A percentile compares a stretch with the other conserved stretches of the same genome.
phyloP scores from a whole-genome alignment of 2,888 invertebrate genomes.

The Drepanosiphum platanoidis region DNA sequence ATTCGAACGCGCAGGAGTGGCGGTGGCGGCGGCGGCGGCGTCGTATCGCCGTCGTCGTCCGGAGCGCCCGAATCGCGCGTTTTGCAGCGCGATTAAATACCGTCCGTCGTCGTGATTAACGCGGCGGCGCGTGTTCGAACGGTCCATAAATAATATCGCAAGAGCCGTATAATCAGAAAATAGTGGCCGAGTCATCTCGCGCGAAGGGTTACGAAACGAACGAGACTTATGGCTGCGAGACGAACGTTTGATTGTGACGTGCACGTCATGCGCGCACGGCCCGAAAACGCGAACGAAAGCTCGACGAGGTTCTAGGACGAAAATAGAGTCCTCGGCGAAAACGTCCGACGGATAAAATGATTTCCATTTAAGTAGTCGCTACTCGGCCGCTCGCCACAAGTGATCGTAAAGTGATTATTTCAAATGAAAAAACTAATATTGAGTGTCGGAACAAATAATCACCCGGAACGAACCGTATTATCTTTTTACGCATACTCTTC shows the following conservation, averaged over 20 bases:
- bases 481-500: too few species aligned
- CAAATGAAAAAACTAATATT: too few species aligned
- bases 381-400: too few species aligned
- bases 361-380: too few species aligned
- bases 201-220: slow-evolving; percentile 44
- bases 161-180: slow-evolving; percentile 28
- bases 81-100: not conserved
- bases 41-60: not conserved
- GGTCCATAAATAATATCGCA: not conserved
- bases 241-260: not conserved
- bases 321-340: too few species aligned
- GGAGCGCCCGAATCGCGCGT: slow-evolving; percentile 6
- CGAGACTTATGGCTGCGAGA: slow-evolving; percentile 12
- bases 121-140: not conserved
- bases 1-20: slow-evolving; percentile 44
- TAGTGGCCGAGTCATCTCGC: slow-evolving; percentile 28
- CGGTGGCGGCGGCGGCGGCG: not conserved
- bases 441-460: too few species aligned
- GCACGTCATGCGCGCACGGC: too few species aligned
- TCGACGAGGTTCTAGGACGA: too few species aligned
- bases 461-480: too few species aligned
- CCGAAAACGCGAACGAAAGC: too few species aligned
- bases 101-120: not conserved
- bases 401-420: too few species aligned
- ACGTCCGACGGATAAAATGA: too few species aligned